Evolutionary conservation across 37 sponge, comb jelly and placozoan genomes (phyloP).

Genomic region (Beroe forskalii): DNA sequence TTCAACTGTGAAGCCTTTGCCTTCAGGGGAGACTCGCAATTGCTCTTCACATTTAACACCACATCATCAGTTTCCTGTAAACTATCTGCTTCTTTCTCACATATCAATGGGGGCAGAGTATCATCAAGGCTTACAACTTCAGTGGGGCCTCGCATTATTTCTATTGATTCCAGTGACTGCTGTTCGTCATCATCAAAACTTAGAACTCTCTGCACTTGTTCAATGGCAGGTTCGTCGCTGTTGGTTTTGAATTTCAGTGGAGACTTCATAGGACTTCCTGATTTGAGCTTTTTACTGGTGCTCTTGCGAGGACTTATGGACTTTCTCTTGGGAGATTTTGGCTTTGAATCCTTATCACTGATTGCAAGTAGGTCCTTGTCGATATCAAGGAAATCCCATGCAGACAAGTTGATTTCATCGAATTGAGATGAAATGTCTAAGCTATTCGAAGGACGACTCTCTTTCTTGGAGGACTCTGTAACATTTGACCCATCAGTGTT

Average conservation of each 20-base stretch:
- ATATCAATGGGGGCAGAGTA: slow-evolving; percentile 7
- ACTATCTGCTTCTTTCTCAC: neutral
- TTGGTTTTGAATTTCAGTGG: slow-evolving; percentile 21
- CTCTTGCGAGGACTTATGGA: neutral
- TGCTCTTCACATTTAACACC: neutral
- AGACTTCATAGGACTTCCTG: neutral
- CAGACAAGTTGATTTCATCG: slow-evolving; percentile 25
- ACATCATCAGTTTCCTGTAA: neutral
- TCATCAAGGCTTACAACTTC: slow-evolving; percentile 21
- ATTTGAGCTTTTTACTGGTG: neutral
- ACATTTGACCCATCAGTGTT: neutral
- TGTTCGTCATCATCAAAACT: neutral
- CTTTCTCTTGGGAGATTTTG: slow-evolving; percentile 2
- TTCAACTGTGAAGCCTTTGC: neutral
- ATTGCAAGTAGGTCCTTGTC: slow-evolving; percentile 16
- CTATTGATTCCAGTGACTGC: neutral
- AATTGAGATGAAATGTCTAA: slow-evolving; percentile 25
- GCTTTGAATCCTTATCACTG: neutral
- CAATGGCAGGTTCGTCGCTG: neutral
- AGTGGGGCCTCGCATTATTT: neutral
- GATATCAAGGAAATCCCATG: slow-evolving; percentile 35
- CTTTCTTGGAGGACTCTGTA: neutral
- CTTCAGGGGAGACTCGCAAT: neutral
- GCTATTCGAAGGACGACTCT: neutral
- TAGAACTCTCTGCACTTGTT: neutral